Evolutionary conservation across 2,888 invertebrate genomes (phyloP).

Genomic region (Lampropteryx suffumata): DNA sequence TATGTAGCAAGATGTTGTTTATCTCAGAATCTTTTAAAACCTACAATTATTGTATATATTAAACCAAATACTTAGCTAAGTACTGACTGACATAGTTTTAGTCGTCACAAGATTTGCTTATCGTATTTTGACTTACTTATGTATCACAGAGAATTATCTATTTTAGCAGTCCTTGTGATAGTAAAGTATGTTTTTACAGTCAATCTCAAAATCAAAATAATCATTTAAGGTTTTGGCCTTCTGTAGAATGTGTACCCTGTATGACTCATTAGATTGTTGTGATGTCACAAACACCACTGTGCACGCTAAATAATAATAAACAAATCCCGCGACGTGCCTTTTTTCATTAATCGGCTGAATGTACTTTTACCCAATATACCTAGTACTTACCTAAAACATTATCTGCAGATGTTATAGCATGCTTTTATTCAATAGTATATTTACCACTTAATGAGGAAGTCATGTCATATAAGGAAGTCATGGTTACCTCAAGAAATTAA

Average conservation of each 20-base stretch:
- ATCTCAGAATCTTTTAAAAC: no score
- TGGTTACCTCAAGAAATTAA: no score
- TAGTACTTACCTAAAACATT: not conserved
- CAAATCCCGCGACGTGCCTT: slow-evolving; percentile 46
- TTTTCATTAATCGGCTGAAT: slow-evolving; percentile 22
- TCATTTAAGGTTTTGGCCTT: not conserved
- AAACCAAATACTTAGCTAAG: no score
- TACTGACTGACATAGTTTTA: slow-evolving; percentile 29
- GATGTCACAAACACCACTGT: slow-evolving; percentile 60
- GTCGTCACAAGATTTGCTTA: slow-evolving; percentile 18
- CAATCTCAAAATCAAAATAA: slow-evolving; percentile 5
- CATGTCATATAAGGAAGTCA: no score
- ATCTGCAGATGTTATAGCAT: slow-evolving; percentile 4
- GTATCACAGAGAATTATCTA: slow-evolving; percentile 15
- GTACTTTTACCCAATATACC: not conserved
- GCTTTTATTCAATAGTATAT: no score
- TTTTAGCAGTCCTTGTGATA: not conserved
- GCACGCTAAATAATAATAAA: slow-evolving; percentile 62
- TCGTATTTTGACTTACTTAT: slow-evolving; percentile 22
- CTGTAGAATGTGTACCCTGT: slow-evolving; percentile 34
- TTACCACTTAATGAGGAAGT: no score
- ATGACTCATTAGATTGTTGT: slow-evolving; percentile 72
- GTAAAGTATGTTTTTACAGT: not conserved
- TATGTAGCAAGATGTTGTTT: no score
- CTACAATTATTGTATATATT: not conserved